Percentiles rank a stretch among this genome's conserved stretches.
Evolutionary conservation across 2,888 invertebrate genomes (phyloP).

Genomic region (Cheilosia impressa): DNA sequence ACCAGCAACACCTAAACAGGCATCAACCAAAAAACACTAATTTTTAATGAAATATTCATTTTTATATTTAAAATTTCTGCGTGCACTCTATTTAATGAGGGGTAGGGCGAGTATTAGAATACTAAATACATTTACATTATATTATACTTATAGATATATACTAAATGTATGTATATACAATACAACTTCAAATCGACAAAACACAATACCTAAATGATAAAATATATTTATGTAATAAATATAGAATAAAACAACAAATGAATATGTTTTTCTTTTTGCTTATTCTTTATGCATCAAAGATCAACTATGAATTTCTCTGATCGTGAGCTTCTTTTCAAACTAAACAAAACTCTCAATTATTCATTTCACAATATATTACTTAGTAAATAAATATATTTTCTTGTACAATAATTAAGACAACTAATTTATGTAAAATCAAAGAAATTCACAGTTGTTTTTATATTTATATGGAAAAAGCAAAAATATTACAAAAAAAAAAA

Average conservation of each 20-base stretch:
- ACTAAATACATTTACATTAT: slow-evolving; percentile 75
- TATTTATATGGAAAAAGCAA: slow-evolving; percentile 77
- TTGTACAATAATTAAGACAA: slow-evolving; percentile 65
- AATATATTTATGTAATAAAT: slow-evolving; percentile 64
- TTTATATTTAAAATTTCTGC: slow-evolving; percentile 81
- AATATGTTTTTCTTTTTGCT: slow-evolving; percentile 72
- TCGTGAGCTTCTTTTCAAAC: slow-evolving; percentile 52
- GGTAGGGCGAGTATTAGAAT: slow-evolving; percentile 83
- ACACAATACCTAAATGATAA: slow-evolving; percentile 75
- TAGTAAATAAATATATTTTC: slow-evolving; percentile 66
- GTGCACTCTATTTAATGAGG: slow-evolving; percentile 84
- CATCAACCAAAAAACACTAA: slow-evolving; percentile 79
- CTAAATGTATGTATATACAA: slow-evolving; percentile 72
- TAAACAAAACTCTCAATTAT: slow-evolving; percentile 62
- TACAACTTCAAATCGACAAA: slow-evolving; percentile 75
- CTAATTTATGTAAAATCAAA: slow-evolving; percentile 53
- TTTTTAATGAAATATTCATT: slow-evolving; percentile 82
- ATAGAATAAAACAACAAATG: slow-evolving; percentile 33
- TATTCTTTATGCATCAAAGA: slow-evolving; percentile 75
- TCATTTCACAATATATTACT: slow-evolving; percentile 68
- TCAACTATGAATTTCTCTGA: slow-evolving; percentile 78
- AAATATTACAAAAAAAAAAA: slow-evolving; percentile 64
- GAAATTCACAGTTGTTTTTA: slow-evolving; percentile 76
- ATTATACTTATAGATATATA: slow-evolving; percentile 72
- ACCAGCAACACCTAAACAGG: slow-evolving; percentile 60